Evolutionary conservation across 2,797 vertebrate species (phyloP).

Genomic region (Esox lucius): DNA sequence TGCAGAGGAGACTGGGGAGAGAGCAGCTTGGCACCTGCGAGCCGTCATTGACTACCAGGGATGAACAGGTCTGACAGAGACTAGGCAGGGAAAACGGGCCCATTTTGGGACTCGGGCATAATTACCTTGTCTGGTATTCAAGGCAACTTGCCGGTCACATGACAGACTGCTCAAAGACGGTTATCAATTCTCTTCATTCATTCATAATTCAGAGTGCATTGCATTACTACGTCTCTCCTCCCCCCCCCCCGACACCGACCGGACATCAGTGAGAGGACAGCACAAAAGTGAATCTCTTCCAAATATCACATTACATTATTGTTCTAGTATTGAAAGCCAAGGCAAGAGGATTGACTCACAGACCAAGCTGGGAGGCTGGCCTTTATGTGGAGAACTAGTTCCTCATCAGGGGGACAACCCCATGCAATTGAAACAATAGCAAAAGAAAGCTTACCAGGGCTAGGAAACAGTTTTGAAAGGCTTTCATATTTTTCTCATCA

Average conservation of each 20-base stretch:
- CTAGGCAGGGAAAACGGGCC: background rate
- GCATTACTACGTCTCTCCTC: slow-evolving; percentile 43
- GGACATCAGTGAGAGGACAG: slow-evolving; percentile 16
- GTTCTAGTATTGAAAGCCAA: slow-evolving; percentile 26
- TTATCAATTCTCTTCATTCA: slow-evolving; percentile 59
- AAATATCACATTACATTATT: slow-evolving; percentile 29
- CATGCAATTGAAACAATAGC: background rate
- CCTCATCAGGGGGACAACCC: slow-evolving; percentile 37
- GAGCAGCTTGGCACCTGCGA: slow-evolving; percentile 6
- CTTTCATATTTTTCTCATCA: background rate
- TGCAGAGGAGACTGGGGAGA: background rate
- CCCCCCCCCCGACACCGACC: slow-evolving; percentile 9
- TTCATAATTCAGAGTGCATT: slow-evolving; percentile 64
- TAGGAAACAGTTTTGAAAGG: background rate
- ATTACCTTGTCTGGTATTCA: slow-evolving; percentile 27
- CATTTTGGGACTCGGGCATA: slow-evolving; percentile 1
- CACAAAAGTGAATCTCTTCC: slow-evolving; percentile 25
- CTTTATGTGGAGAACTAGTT: slow-evolving; percentile 20
- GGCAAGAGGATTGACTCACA: slow-evolving; percentile 19
- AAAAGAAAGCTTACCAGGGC: background rate
- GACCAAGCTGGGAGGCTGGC: slow-evolving; percentile 17
- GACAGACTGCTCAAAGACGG: slow-evolving; percentile 34
- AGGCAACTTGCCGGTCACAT: slow-evolving; percentile 44
- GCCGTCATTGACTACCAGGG: background rate
- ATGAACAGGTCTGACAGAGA: background rate